These are phyloP conservation scores for Neosilurus hyrtlii DNA, from an alignment of 2,797 vertebrate species.

Conservation along the genomic window DNA sequence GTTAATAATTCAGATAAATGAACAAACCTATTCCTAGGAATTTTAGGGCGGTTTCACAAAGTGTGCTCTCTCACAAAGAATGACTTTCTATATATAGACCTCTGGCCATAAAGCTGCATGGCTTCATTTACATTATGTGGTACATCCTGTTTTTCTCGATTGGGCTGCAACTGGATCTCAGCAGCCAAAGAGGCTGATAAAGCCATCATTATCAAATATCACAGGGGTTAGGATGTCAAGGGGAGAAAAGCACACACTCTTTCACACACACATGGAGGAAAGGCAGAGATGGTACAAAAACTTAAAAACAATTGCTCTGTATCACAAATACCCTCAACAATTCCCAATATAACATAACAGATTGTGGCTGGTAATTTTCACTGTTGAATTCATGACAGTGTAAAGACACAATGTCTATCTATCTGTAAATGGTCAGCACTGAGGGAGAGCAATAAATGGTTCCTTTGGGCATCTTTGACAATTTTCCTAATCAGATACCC, in stretches of 20 bases:
- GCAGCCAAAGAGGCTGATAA: conserved; percentile 44
- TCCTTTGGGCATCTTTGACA: conserved; percentile 27
- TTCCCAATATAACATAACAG: conserved; percentile 18
- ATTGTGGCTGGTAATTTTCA: conserved; percentile 31
- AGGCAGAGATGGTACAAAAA: background rate
- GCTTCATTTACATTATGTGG: conserved; percentile 24
- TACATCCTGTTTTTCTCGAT: conserved; percentile 45
- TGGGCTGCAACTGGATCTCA: conserved; percentile 36
- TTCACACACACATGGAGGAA: background rate
- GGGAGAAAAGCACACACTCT: conserved; percentile 17
- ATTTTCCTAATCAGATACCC: conserved; percentile 36
- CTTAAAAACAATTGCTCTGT: background rate
- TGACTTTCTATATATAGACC: conserved; percentile 14
- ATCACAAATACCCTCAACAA: conserved; percentile 6
- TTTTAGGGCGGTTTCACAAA: background rate
- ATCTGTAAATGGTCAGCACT: conserved; percentile 31
- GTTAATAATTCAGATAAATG: background rate
- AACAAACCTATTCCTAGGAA: background rate
- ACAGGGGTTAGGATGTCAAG: conserved; percentile 45
- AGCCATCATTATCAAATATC: conserved; percentile 48
- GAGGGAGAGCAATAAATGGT: conserved; percentile 29
- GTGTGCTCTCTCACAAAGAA: background rate
- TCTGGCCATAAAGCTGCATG: background rate
- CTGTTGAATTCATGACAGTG: conserved; percentile 40
- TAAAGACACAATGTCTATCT: conserved; percentile 33